These are phyloP conservation scores for Thinocorus orbignyianus DNA, from an alignment of 2,113 vertebrate species.

Conservation along the genomic window DNA sequence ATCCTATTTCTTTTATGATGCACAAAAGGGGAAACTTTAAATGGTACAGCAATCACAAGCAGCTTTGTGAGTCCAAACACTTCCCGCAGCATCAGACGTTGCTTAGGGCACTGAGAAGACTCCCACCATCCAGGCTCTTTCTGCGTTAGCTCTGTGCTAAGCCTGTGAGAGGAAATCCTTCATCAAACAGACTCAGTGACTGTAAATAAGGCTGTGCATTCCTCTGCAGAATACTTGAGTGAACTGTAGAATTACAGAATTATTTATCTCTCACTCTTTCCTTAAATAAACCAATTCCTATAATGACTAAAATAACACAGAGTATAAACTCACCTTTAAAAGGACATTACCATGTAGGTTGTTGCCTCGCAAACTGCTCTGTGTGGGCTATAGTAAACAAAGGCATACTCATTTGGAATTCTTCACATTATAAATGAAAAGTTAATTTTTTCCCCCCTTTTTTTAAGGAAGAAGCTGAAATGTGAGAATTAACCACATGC, in stretches of 20 bases:
- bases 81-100: background rate
- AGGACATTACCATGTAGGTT: background rate
- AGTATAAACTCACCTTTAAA: background rate
- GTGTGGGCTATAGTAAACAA: background rate
- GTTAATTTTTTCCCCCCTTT: background rate
- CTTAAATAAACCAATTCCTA: background rate
- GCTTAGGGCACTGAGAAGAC: background rate
- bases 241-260: background rate
- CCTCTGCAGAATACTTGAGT: background rate
- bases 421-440: background rate
- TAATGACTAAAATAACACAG: background rate
- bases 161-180: background rate
- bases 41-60: background rate
- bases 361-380: background rate
- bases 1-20: background rate
- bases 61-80: background rate
- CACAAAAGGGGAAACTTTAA: background rate
- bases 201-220: background rate
- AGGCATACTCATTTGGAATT: background rate
- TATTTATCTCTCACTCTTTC: background rate
- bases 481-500: background rate
- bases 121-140: background rate
- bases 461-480: background rate
- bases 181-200: background rate
- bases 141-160: background rate